A percentile compares a stretch with the other conserved stretches of the same genome.
phyloP scores from a whole-genome alignment of 2,888 invertebrate genomes.

The Mythimna pallens region DNA sequence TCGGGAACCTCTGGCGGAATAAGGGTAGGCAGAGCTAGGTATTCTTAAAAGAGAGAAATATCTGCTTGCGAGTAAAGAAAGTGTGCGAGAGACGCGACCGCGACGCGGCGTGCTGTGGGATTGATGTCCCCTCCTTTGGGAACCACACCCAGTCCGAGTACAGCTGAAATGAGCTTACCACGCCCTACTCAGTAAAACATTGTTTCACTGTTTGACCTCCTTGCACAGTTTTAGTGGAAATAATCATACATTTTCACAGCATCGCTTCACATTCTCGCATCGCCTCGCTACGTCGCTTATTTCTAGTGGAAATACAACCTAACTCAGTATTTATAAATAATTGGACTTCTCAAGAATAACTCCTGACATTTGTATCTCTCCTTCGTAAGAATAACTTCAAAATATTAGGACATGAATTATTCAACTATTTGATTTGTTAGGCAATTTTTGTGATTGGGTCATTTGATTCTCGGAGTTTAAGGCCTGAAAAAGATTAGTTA shows the following conservation, averaged over 20 bases:
- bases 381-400: conserved; percentile 38
- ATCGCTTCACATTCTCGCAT: background rate
- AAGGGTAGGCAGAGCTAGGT: too few relatives aligned
- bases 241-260: background rate
- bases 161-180: background rate
- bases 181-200: background rate
- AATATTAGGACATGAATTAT: conserved; percentile 41
- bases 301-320: background rate
- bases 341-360: conserved; percentile 28
- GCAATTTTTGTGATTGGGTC: conserved; percentile 3
- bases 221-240: background rate
- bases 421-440: conserved; percentile 38
- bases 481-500: too few relatives aligned
- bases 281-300: background rate
- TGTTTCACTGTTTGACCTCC: background rate
- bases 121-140: background rate
- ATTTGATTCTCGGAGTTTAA: background rate
- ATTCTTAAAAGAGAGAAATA: background rate
- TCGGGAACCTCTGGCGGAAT: background rate
- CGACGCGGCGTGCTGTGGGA: background rate
- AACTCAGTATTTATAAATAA: conserved; percentile 27
- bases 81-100: background rate
- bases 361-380: conserved; percentile 29
- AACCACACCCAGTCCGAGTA: background rate
- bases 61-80: too few relatives aligned